Evolutionary conservation across 2,888 invertebrate species (phyloP).

Genomic region (Cephus spinipes): DNA sequence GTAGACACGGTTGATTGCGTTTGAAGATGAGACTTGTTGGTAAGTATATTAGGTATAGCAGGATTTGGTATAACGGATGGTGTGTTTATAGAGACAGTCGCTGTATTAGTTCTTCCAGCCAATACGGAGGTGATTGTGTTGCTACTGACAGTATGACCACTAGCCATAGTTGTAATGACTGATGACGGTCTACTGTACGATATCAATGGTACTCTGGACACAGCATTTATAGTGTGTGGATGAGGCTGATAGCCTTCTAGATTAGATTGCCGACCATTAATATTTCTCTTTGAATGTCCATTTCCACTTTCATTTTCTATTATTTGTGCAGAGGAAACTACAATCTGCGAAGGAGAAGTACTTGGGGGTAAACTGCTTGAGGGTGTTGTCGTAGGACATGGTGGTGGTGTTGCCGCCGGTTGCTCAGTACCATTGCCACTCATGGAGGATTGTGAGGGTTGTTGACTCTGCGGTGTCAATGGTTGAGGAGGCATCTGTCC

Average conservation of each 20-base stretch:
- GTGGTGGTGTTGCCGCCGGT: conserved; percentile 46
- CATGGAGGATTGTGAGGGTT: conserved; percentile 48
- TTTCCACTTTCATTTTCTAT: conserved; percentile 4
- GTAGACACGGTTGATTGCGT: conserved; percentile 68
- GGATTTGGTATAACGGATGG: conserved; percentile 68
- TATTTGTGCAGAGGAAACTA: conserved; percentile 5
- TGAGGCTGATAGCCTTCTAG: conserved; percentile 62
- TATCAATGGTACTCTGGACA: conserved; percentile 46
- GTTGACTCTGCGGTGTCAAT: conserved; percentile 44
- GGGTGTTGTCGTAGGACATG: conserved; percentile 42
- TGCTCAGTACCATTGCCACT: conserved; percentile 43
- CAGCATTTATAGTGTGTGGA: conserved; percentile 55
- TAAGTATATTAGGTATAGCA: conserved; percentile 58
- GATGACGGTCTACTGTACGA: conserved; percentile 57
- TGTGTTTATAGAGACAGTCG: conserved; percentile 80
- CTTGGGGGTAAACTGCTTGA: conserved; percentile 47
- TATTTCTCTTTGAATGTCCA: conserved; percentile 50
- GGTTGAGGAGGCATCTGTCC: conserved; percentile 41
- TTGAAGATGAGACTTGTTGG: conserved; percentile 65
- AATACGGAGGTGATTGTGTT: conserved; percentile 86
- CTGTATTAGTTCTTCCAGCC: conserved; percentile 81
- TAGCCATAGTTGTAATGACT: conserved; percentile 75
- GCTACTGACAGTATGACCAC: conserved; percentile 81
- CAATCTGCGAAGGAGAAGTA: conserved; percentile 46
- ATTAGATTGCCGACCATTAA: conserved; percentile 61